phyloP scores from a whole-genome alignment of 2,888 invertebrate genomes.

The Luperina nickerlii region DNA sequence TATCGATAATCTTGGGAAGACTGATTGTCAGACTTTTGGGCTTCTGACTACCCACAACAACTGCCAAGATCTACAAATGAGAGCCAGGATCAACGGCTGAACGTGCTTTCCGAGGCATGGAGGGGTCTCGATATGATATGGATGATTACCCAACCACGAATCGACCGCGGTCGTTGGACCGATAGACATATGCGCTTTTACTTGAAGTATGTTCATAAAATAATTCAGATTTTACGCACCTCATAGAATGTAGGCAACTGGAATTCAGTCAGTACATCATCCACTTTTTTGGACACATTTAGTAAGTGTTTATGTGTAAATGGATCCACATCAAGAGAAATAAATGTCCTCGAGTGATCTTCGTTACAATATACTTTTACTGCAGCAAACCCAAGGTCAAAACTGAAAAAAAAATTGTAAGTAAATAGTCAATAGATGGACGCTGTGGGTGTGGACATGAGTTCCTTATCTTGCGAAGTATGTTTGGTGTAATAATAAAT shows the following conservation, averaged over 20 bases:
- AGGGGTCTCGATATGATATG: not conserved
- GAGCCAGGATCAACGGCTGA: not conserved
- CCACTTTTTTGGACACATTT: constrained; percentile 91
- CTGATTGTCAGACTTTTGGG: too few relatives aligned
- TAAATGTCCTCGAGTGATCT: constrained; percentile 95
- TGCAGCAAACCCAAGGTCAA: constrained; percentile 90
- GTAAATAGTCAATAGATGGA: not conserved
- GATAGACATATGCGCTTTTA: not conserved
- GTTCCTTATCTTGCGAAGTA: not conserved
- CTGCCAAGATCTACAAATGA: not conserved
- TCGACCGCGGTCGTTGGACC: not conserved
- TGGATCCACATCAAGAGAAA: constrained; percentile 92
- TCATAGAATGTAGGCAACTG: constrained; percentile 94
- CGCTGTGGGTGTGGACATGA: not conserved
- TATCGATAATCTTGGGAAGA: too few relatives aligned
- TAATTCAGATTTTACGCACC: constrained; percentile 82
- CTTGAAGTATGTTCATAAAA: not conserved
- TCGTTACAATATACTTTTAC: constrained; percentile 95
- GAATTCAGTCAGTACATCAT: constrained; percentile 93
- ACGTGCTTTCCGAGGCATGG: not conserved
- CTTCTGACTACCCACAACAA: not conserved
- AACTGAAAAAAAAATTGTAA: constrained; percentile 79
- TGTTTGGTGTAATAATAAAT: not conserved
- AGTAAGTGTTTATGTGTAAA: constrained; percentile 90
- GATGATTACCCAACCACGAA: not conserved